Base-by-base conservation (phyloP, 2,888 invertebrate genomes). In the Noctua janthe region DNA sequence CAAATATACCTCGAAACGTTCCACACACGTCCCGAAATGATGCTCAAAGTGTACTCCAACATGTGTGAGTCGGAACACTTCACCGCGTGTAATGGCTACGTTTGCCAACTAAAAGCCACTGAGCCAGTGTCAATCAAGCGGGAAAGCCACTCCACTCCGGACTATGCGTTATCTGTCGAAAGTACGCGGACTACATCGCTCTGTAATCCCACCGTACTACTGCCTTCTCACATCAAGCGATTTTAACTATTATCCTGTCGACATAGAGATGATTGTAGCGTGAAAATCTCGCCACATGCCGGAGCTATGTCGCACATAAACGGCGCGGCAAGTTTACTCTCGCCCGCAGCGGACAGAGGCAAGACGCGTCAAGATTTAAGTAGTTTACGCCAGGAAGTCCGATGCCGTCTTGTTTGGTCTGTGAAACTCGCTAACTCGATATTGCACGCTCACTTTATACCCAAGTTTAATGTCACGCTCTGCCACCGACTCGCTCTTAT, bases 381-480 rank as follows among this genome's bases (percentile, higher is more conserved):
- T 96, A 95, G 96, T 96, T 96, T 95, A 94, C 93, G 92, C 90
- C 93, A 92, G 94, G 94, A 94, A 95, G 93, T 94, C 94, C 91
- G 93, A 90, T 91, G 91, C 91, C 90, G 91, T 92, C 94, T 93
- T 94, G 94, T 94, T 94, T 94, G 94, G 94, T 93, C 93, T 93
- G 92, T 92, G 91, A 89, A 94, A 94, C 92, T 95, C 92, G 92
- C 95, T 96, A 96, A 96, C 96, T 96, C 94, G 95, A 95, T 95
- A 95, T 95, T 93, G 94, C 95, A 94, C 94, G 96, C 95, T 95
- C 96, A 94, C 94, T 96, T 96, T 94, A 94, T 94, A 94, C 93
- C 92, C 92, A 94, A 94, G 93, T 95, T 94, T 94, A 94, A 93
- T 94, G 95, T 94, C 95, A 93, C 92, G 92, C 91, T 91, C 90